These are phyloP conservation scores for Arizona elegans DNA, from an alignment of 2,113 vertebrate species.

Conservation along the genomic window DNA sequence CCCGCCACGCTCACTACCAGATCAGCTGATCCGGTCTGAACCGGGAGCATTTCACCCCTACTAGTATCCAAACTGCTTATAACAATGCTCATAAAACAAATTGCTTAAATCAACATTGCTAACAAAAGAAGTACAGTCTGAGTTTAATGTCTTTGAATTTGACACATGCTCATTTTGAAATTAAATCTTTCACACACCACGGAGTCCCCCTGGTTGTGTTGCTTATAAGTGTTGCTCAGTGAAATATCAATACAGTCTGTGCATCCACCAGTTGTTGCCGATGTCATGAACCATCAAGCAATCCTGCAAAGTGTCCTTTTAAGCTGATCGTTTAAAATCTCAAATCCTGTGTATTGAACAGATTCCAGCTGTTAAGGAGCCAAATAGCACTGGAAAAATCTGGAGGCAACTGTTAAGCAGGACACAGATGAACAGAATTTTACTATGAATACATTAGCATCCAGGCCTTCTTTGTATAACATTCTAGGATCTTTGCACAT, in stretches of 20 bases:
- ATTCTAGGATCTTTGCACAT: constrained; percentile 23
- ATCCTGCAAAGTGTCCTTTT: background rate
- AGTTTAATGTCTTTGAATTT: background rate
- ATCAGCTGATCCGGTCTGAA: too few species aligned
- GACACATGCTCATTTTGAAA: background rate
- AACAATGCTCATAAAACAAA: background rate
- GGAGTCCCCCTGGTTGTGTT: background rate
- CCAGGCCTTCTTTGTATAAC: background rate
- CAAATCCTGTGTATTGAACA: background rate
- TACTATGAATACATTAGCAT: background rate
- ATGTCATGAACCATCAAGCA: background rate
- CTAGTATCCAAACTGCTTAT: background rate
- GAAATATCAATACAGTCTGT: background rate
- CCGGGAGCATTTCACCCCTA: too few species aligned
- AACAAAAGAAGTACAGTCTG: background rate
- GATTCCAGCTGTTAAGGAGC: background rate
- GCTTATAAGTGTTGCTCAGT: background rate
- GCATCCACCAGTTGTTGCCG: background rate
- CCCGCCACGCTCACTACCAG: too few species aligned
- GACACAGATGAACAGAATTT: constrained; percentile 32
- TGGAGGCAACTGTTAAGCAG: background rate
- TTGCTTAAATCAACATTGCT: background rate
- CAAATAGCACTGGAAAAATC: constrained; percentile 1
- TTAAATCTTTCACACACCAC: background rate
- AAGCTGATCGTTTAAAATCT: background rate